phyloP scores from a whole-genome alignment of 2,888 invertebrate genomes.

The Taphrorychus bicolor region DNA sequence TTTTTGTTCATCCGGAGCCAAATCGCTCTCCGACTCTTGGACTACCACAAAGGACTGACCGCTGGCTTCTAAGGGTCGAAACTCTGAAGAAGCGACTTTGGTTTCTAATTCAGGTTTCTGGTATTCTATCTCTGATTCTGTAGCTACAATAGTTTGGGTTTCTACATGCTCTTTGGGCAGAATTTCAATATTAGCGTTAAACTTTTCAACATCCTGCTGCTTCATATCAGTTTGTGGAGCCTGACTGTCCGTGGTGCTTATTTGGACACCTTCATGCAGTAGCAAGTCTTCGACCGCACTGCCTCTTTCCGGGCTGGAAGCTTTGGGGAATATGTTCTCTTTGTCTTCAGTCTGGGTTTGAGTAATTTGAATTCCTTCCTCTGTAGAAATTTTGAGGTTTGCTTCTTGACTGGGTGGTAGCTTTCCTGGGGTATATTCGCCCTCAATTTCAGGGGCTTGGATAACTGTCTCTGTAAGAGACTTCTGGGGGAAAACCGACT shows the following conservation, averaged over 20 bases:
- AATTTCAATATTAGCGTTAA: conserved; percentile 67
- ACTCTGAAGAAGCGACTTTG: conserved; percentile 61
- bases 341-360: conserved; percentile 69
- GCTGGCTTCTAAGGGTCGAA: conserved; percentile 67
- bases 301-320: conserved; percentile 58
- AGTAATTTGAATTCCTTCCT: conserved; percentile 67
- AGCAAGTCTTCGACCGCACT: conserved; percentile 63
- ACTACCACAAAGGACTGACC: conserved; percentile 66
- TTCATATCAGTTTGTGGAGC: conserved; percentile 66
- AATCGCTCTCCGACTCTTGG: conserved; percentile 72
- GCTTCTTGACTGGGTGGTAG: conserved; percentile 70
- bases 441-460: conserved; percentile 74
- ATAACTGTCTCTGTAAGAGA: conserved; percentile 71
- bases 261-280: conserved; percentile 65
- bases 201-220: conserved; percentile 61
- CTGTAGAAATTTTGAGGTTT: conserved; percentile 65
- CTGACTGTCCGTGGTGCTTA: conserved; percentile 69
- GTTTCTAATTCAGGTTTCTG: conserved; percentile 57
- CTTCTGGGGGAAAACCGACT: conserved; percentile 70
- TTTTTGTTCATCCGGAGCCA: conserved; percentile 63
- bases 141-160: conserved; percentile 65
- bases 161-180: conserved; percentile 69
- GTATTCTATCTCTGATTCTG: conserved; percentile 68
- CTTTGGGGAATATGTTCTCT: conserved; percentile 65
- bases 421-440: conserved; percentile 65